Evolutionary conservation across 1,140 invertebrate species (phyloP).

Genomic region (Mesaphorura yosii): DNA sequence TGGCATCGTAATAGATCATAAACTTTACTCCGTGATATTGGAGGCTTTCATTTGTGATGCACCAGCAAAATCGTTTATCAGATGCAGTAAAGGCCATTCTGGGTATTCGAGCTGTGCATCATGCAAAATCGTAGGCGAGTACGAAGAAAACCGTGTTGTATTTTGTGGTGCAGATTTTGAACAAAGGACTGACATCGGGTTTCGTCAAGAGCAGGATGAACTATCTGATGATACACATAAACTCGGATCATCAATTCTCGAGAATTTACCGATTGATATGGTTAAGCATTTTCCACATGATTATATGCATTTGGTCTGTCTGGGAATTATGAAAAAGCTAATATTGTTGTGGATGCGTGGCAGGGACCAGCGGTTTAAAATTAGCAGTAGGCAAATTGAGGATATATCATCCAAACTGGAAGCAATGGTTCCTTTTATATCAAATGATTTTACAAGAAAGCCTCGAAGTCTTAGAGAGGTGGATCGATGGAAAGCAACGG

Average conservation of each 20-base stretch:
- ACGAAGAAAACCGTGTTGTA: slow-evolving; percentile 17
- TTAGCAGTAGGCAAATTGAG: neutral
- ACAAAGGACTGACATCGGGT: slow-evolving; percentile 31
- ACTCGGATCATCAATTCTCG: neutral
- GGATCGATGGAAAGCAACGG: slow-evolving; percentile 20
- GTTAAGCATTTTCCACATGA: slow-evolving; percentile 21
- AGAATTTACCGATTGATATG: neutral
- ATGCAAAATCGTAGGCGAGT: slow-evolving; percentile 32
- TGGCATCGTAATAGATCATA: slow-evolving; percentile 15
- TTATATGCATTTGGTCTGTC: slow-evolving; percentile 35
- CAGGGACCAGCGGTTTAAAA: neutral
- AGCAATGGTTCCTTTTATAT: neutral
- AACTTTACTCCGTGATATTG: slow-evolving; percentile 21
- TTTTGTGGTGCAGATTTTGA: slow-evolving; percentile 28
- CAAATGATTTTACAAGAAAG: slow-evolving; percentile 21
- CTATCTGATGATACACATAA: slow-evolving; percentile 15
- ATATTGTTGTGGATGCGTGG: slow-evolving; percentile 32
- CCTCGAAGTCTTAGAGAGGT: slow-evolving; percentile 13
- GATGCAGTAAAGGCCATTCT: slow-evolving; percentile 33
- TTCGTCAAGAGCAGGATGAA: slow-evolving; percentile 16
- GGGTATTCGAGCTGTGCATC: slow-evolving; percentile 36
- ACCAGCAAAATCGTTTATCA: slow-evolving; percentile 36
- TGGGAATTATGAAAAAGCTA: slow-evolving; percentile 34
- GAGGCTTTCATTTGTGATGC: slow-evolving; percentile 35
- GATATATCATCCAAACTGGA: neutral